Evolutionary conservation across 2,888 invertebrate species (phyloP).

Genomic region (Bellardia pandia): DNA sequence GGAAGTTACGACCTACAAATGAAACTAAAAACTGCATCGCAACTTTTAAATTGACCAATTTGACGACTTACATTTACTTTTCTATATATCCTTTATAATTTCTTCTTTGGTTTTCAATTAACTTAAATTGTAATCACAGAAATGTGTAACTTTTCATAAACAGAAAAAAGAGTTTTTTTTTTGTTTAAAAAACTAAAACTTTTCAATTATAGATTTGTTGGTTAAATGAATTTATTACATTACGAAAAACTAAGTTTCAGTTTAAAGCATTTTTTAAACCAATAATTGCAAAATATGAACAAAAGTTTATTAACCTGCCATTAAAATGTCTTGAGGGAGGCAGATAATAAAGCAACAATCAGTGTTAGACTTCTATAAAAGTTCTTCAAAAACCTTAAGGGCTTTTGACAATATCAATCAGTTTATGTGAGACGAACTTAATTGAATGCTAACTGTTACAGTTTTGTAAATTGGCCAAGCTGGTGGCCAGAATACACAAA

Average conservation of each 20-base stretch:
- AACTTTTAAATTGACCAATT: no score
- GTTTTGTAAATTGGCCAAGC: not conserved
- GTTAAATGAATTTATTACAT: slow-evolving; percentile 29
- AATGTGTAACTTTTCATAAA: no score
- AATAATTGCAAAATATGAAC: not conserved
- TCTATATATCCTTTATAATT: no score
- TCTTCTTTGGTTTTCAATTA: no score
- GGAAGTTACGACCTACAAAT: no score
- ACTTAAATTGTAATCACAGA: no score
- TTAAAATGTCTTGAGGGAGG: no score
- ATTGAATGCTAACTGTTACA: not conserved
- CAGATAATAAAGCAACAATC: not conserved
- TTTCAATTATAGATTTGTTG: slow-evolving; percentile 53
- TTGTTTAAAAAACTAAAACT: not conserved
- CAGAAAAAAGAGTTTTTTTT: no score
- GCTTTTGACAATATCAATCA: not conserved
- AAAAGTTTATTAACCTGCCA: not conserved
- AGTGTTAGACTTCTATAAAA: not conserved
- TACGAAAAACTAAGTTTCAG: not conserved
- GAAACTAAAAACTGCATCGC: no score
- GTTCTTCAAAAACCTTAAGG: not conserved
- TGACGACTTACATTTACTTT: no score
- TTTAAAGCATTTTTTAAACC: not conserved
- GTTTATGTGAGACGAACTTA: no score
- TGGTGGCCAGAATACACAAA: not conserved